Conservation (phyloP, 1,140 invertebrate genomes). For the Solen grandis region DNA sequence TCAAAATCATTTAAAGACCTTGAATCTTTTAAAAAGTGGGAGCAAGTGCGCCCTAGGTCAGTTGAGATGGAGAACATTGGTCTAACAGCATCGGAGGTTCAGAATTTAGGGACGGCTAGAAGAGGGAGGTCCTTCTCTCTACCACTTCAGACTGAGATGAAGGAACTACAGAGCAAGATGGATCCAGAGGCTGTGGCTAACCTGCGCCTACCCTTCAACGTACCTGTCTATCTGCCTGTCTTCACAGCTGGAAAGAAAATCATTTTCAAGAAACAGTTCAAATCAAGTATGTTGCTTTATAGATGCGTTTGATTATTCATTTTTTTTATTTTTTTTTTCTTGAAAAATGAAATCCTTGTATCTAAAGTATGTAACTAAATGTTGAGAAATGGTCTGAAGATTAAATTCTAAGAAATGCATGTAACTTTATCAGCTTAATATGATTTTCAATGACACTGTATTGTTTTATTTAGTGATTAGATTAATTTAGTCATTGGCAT, state of each 20-base stretch:
- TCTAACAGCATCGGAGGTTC: not conserved
- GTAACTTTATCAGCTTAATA: too few relatives aligned
- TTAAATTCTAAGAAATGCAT: too few relatives aligned
- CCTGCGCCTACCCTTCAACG: conserved; percentile 18
- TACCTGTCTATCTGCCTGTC: conserved; percentile 28
- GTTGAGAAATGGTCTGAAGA: too few relatives aligned
- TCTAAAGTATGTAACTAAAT: too few relatives aligned
- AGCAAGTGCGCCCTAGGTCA: not conserved
- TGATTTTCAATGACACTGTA: too few relatives aligned
- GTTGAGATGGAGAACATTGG: not conserved
- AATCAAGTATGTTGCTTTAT: conserved; percentile 31
- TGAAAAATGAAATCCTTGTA: too few relatives aligned
- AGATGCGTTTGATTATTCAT: too few relatives aligned
- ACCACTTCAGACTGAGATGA: conserved; percentile 20
- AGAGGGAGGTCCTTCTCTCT: conserved; percentile 32
- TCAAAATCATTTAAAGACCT: not conserved
- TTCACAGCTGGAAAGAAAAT: conserved; percentile 12
- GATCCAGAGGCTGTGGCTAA: not conserved
- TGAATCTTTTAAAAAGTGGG: not conserved
- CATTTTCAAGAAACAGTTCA: conserved; percentile 50
- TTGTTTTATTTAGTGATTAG: too few relatives aligned
- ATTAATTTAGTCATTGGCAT: too few relatives aligned
- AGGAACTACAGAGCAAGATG: not conserved
- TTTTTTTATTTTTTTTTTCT: too few relatives aligned
- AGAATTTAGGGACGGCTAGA: not conserved